Evolutionary conservation across 2,113 vertebrate species (phyloP).

Genomic region (Centrocercus urophasianus): DNA sequence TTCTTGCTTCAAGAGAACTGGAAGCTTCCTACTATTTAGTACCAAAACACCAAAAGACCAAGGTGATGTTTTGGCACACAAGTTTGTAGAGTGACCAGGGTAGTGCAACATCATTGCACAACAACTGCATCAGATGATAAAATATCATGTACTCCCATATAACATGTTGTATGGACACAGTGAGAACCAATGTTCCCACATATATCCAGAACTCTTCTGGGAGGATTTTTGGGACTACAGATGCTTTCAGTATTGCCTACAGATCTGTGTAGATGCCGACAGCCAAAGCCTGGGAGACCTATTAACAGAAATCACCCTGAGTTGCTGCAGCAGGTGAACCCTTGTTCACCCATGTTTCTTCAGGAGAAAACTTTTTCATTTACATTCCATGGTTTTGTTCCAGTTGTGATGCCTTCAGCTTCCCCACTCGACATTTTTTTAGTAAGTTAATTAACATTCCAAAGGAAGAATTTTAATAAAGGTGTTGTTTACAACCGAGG

Average conservation of each 20-base stretch:
- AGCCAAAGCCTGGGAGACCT: background rate
- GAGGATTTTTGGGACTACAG: background rate
- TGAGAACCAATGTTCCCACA: too few species aligned
- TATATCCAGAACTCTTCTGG: background rate
- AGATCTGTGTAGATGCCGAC: too few species aligned
- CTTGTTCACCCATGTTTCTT: background rate
- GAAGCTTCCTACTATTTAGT: background rate
- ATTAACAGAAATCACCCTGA: background rate
- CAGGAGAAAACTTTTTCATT: background rate
- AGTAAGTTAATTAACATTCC: conserved; percentile 59
- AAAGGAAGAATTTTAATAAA: conserved; percentile 62
- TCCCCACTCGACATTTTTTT: conserved; percentile 61
- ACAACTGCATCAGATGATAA: background rate
- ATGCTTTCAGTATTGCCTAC: background rate
- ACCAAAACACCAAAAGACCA: background rate
- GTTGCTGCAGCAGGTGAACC: background rate
- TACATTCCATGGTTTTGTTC: background rate
- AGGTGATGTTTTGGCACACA: background rate
- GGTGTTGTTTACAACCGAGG: conserved; percentile 36
- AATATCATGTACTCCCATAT: background rate
- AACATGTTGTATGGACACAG: too few species aligned
- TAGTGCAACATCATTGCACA: too few species aligned
- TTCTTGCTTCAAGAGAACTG: background rate
- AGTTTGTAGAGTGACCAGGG: background rate
- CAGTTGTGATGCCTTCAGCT: conserved; percentile 7